Percentiles rank a stretch among this genome's conserved stretches.
phyloP scores from a whole-genome alignment of 2,888 invertebrate species.

The Pyralis farinalis region DNA sequence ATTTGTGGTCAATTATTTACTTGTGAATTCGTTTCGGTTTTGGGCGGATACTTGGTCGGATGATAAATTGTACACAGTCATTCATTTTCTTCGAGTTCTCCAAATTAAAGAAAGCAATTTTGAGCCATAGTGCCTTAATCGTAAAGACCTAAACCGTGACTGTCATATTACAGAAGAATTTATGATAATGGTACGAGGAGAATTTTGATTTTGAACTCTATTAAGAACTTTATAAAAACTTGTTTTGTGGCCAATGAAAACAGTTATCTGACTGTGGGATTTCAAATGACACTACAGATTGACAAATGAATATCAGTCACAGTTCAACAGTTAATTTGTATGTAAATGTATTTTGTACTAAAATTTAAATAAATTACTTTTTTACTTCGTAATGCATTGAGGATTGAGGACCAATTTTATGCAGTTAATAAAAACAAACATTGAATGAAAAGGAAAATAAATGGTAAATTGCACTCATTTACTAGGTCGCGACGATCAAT shows the following conservation, averaged over 20 bases:
- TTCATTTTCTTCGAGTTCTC: constrained; percentile 52
- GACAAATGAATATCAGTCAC: constrained; percentile 73
- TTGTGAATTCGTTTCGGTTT: constrained; percentile 69
- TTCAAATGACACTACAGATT: constrained; percentile 67
- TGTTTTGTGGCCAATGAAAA: constrained; percentile 31
- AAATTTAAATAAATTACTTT: constrained; percentile 4
- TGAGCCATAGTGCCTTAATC: constrained; percentile 26
- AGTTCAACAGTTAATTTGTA: constrained; percentile 73
- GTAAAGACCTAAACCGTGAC: constrained; percentile 28
- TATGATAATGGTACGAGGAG: constrained; percentile 12
- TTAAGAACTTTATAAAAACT: constrained; percentile 22
- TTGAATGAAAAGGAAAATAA: constrained; percentile 67
- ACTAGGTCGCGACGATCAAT: constrained; percentile 75
- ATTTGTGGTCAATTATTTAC: constrained; percentile 78
- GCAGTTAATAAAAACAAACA: constrained; percentile 61
- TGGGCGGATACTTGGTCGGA: constrained; percentile 75
- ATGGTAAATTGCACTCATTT: constrained; percentile 80
- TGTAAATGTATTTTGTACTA: constrained; percentile 53
- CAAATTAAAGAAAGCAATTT: constrained; percentile 20
- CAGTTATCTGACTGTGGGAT: constrained; percentile 37
- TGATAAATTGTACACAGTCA: constrained; percentile 72
- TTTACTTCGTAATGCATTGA: constrained; percentile 1
- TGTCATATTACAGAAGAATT: constrained; percentile 13
- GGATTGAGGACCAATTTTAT: constrained; percentile 32
- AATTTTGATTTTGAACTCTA: constrained; percentile 46